Percentiles rank a stretch among this genome's conserved stretches.
Evolutionary conservation across 2,888 invertebrate genomes (phyloP).

Genomic region (Atherix ibis): DNA sequence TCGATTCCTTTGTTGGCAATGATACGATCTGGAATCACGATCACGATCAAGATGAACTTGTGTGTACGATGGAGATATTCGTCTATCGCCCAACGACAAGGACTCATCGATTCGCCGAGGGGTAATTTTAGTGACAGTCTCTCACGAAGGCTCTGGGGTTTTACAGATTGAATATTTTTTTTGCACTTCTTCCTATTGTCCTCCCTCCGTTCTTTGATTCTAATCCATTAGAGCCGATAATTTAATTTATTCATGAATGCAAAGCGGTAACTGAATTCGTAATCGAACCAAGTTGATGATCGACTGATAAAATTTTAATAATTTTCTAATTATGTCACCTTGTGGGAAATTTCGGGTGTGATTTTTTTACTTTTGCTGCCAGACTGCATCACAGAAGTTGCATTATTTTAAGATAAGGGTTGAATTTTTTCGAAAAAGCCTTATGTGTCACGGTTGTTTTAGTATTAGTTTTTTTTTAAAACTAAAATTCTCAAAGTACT

Average conservation of each 20-base stretch:
- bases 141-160: neutral
- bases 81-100: too few species aligned
- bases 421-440: too few species aligned
- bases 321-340: conserved; percentile 9
- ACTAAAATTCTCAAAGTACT: too few species aligned
- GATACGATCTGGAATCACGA: conserved; percentile 11
- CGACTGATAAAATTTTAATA: conserved; percentile 11
- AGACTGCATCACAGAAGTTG: too few species aligned
- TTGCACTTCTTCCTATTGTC: neutral
- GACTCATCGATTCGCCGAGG: too few species aligned
- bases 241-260: conserved; percentile 10
- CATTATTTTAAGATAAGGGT: too few species aligned
- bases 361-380: too few species aligned
- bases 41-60: conserved; percentile 5
- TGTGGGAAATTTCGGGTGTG: conserved; percentile 4
- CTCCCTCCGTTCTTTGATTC: neutral
- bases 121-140: too few species aligned
- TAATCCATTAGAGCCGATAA: conserved; percentile 1
- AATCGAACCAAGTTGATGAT: conserved; percentile 4
- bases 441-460: too few species aligned
- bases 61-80: too few species aligned
- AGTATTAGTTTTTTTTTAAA: too few species aligned
- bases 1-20: conserved; percentile 5
- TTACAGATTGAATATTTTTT: neutral
- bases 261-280: conserved; percentile 8